Conservation (phyloP, 2,113 vertebrate species). For the Campylomormyrus numenius region DNA sequence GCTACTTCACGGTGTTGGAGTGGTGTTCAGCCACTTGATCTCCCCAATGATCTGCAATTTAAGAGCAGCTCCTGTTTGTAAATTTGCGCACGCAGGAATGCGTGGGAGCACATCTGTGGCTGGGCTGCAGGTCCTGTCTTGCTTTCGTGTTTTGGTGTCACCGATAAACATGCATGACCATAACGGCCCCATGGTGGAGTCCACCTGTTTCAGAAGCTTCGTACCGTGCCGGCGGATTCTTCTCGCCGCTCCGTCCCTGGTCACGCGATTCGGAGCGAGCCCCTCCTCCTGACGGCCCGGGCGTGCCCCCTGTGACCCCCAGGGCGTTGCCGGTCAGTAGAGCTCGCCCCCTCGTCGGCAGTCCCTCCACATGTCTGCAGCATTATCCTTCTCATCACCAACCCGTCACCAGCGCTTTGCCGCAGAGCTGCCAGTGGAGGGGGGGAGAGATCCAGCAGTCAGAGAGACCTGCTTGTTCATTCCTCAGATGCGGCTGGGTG, state of each 20-base stretch:
- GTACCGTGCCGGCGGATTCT: too few species aligned
- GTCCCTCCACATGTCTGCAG: neutral
- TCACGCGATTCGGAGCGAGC: neutral
- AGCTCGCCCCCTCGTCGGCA: neutral
- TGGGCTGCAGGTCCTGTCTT: neutral
- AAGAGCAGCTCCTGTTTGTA: neutral
- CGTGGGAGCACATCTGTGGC: neutral
- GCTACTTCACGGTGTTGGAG: neutral
- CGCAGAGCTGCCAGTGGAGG: neutral
- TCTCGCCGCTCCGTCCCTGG: neutral
- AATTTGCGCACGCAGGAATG: neutral
- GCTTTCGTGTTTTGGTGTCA: neutral
- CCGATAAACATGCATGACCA: neutral
- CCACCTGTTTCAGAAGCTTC: neutral
- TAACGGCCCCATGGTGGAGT: neutral
- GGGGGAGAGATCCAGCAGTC: neutral
- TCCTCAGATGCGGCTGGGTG: neutral
- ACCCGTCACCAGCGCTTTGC: neutral
- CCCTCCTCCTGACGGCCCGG: too few species aligned
- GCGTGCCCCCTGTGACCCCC: neutral
- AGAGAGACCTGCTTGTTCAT: slow-evolving; percentile 15
- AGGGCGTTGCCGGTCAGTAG: too few species aligned
- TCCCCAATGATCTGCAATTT: too few species aligned
- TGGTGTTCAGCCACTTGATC: neutral
- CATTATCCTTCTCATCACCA: too few species aligned